Conservation (phyloP, 30 jellyfish, hydroid and myxozoan genomes). For the Nemopilema nomurai region DNA sequence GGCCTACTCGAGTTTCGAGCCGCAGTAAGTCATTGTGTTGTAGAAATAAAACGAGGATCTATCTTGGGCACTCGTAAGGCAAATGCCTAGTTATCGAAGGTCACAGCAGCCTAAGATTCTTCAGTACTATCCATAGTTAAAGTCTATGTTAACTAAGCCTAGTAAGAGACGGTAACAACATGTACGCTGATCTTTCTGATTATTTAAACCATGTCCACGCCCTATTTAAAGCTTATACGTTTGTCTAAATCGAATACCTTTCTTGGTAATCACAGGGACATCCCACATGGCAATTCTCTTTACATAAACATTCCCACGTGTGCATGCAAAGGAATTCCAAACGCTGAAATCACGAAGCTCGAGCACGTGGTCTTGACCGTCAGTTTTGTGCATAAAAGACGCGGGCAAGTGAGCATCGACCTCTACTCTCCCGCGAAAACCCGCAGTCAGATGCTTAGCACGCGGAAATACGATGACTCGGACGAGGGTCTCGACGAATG, state of each 20-base stretch:
- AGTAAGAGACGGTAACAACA: too few relatives aligned
- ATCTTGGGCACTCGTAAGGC: background rate
- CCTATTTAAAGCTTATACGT: too few relatives aligned
- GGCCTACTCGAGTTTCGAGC: constrained; percentile 87
- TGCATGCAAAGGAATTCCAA: constrained; percentile 89
- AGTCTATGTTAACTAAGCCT: too few relatives aligned
- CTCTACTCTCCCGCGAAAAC: constrained; percentile 94
- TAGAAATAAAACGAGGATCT: background rate
- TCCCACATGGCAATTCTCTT: constrained; percentile 87
- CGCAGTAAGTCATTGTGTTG: constrained; percentile 61
- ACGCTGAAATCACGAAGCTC: constrained; percentile 80
- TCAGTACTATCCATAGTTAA: too few relatives aligned
- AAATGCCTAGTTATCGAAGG: too few relatives aligned
- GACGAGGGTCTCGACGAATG: constrained; percentile 99
- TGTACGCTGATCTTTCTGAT: too few relatives aligned
- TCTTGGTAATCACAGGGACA: constrained; percentile 62
- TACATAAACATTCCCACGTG: constrained; percentile 86
- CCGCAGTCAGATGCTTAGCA: constrained; percentile 97
- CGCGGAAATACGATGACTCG: constrained; percentile 95
- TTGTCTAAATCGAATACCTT: background rate
- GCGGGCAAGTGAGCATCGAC: constrained; percentile 99
- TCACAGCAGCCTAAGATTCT: too few relatives aligned
- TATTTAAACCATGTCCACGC: too few relatives aligned
- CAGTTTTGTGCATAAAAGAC: constrained; percentile 94
- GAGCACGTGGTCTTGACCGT: constrained; percentile 99